Base-by-base conservation (phyloP, 2,113 vertebrate genomes). In the Hylia prasina region DNA sequence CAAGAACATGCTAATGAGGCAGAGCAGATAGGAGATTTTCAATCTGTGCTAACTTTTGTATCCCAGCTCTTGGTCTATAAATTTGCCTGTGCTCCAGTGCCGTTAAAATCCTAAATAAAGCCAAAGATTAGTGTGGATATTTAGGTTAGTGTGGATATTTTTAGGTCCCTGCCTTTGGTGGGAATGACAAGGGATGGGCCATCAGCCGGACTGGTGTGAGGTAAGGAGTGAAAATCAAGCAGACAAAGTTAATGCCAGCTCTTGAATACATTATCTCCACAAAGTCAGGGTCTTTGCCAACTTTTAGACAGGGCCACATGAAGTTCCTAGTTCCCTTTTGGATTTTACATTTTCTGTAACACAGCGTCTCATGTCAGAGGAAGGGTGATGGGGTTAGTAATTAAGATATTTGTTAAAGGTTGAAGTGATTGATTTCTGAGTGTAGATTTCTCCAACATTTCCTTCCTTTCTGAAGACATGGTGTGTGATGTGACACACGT, bases 11-110 rank as follows among this genome's bases (percentile, higher is more conserved):
- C 3, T 71, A 42, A 66, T 4, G 6, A 51, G 35, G 21, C 44
- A 76, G 27, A 69, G 37, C 37, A 53, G 18, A 28, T 0, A 18
- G 15, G 7, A 56, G 47, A 45, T 82, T 48, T 75, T 88, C 48
- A 76, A 0, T 16, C 61, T 40, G 8, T 1, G 2, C 21, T 45
- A 64, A 50, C 5, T 56, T 35, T 13, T 23, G 11, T 27, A 11
- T 42, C 64, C 47, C 47, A 58, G 15, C 15, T 53, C 17, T 12
- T 9, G 56, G 6, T 27, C 16, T 65, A 0, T 45, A 50, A 48
- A 64, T 64, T 48, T 64, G 21, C 25, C 25, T 23, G 21, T 54
- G 18, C 13, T 42, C 37, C 5, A 7, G 3, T 18, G 66, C 50
- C 53, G 22, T 20, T 35, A 44, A 88, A 27, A 48, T 79, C n/a